Percentiles rank a stretch among this genome's conserved stretches.
phyloP scores from a whole-genome alignment of 2,888 invertebrate genomes.

The Drosophila flavopinicola region DNA sequence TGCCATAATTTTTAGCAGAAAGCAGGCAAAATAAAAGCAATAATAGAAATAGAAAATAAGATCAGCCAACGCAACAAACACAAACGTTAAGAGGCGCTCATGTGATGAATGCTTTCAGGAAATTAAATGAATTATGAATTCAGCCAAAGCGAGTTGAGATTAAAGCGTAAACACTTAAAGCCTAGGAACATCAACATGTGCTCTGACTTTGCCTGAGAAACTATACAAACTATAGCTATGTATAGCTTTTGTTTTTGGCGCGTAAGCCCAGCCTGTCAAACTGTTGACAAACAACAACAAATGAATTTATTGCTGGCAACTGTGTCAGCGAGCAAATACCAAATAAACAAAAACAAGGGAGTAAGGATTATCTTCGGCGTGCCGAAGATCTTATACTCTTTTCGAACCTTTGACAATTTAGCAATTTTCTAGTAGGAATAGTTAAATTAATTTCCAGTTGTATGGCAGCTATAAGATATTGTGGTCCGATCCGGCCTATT shows the following conservation, averaged over 20 bases:
- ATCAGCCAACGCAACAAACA: constrained; percentile 36
- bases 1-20: constrained; percentile 51
- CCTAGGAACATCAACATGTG: constrained; percentile 42
- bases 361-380: no score
- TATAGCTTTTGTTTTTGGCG: constrained; percentile 1
- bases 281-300: constrained; percentile 52
- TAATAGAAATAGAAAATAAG: constrained; percentile 27
- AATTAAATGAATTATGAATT: constrained; percentile 55
- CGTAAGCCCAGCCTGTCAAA: constrained; percentile 37
- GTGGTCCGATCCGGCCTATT: no score
- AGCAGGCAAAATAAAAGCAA: constrained; percentile 6
- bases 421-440: no score
- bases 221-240: not conserved
- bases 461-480: no score
- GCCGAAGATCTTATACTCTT: no score
- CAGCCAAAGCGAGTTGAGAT: constrained; percentile 29
- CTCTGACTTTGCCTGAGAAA: constrained; percentile 23
- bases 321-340: constrained; percentile 50
- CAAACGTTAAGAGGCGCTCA: constrained; percentile 8
- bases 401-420: no score
- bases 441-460: no score
- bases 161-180: constrained; percentile 47
- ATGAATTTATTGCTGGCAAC: constrained; percentile 48
- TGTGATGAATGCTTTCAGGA: constrained; percentile 67
- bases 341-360: constrained; percentile 27